Evolutionary conservation across 2,888 invertebrate genomes (phyloP).

Genomic region (Lottia scabra): DNA sequence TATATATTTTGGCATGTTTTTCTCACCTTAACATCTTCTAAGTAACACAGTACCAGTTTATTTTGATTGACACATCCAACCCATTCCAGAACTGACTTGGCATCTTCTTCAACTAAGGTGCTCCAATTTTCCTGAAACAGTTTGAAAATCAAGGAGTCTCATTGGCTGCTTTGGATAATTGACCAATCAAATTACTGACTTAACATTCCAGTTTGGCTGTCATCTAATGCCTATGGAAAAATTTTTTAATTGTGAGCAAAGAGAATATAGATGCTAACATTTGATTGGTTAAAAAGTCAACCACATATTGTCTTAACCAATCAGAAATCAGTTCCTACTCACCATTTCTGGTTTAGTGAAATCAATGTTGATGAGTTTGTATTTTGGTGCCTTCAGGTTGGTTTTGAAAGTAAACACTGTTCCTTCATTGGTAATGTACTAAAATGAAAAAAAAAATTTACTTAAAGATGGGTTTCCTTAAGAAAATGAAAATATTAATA

Average conservation of each 20-base stretch:
- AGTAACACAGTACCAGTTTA: constrained; percentile 87
- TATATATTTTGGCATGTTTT: background rate
- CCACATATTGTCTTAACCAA: too few species aligned
- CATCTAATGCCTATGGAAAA: too few species aligned
- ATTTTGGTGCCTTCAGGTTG: constrained; percentile 93
- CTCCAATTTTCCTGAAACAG: constrained; percentile 80
- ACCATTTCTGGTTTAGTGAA: constrained; percentile 66
- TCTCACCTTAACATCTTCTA: constrained; percentile 92
- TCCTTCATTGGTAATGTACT: constrained; percentile 92
- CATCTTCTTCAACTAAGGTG: constrained; percentile 85
- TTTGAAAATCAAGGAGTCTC: too few species aligned
- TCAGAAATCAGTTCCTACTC: constrained; percentile 68
- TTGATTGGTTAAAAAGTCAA: too few species aligned
- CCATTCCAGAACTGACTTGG: constrained; percentile 91
- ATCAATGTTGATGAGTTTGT: constrained; percentile 84
- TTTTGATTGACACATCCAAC: constrained; percentile 85
- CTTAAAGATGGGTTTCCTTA: too few species aligned
- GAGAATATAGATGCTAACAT: too few species aligned
- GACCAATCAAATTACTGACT: too few species aligned
- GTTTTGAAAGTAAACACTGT: constrained; percentile 87
- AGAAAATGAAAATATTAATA: too few species aligned
- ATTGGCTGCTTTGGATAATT: too few species aligned
- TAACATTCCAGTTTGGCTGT: too few species aligned
- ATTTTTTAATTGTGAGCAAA: constrained; percentile 25
- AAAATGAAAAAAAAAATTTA: constrained; percentile 45